These are phyloP conservation scores for Euwallacea fornicatus DNA, from an alignment of 1,140 invertebrate genomes.

Conservation along the genomic window DNA sequence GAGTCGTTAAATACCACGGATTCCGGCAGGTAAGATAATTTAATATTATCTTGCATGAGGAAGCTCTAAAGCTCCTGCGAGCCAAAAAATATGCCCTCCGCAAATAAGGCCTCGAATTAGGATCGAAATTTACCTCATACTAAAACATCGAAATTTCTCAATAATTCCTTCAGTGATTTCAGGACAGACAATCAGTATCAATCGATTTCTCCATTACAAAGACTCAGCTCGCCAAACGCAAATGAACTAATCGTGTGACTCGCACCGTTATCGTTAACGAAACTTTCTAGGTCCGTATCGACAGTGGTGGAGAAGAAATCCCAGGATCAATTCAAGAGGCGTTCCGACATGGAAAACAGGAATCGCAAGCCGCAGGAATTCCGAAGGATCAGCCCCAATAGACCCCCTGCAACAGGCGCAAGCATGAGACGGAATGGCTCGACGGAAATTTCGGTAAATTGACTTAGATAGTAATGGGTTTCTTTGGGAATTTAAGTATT, in stretches of 20 bases:
- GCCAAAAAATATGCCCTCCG: no score
- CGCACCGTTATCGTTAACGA: not conserved
- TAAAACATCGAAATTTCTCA: no score
- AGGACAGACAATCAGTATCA: no score
- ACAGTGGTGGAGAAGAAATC: slow-evolving; percentile 28
- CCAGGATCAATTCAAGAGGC: slow-evolving; percentile 42
- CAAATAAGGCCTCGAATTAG: no score
- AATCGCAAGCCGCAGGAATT: slow-evolving; percentile 49
- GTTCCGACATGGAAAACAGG: slow-evolving; percentile 51
- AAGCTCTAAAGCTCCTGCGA: no score
- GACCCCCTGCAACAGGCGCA: slow-evolving; percentile 41
- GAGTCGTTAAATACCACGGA: slow-evolving; percentile 42
- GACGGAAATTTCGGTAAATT: slow-evolving; percentile 35
- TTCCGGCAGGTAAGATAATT: slow-evolving; percentile 20
- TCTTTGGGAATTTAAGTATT: not conserved
- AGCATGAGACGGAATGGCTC: slow-evolving; percentile 39
- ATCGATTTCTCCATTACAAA: not conserved
- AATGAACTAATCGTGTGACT: slow-evolving; percentile 6
- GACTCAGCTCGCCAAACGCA: not conserved
- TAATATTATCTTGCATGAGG: no score
- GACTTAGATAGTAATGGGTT: slow-evolving; percentile 4
- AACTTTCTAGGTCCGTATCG: slow-evolving; percentile 39
- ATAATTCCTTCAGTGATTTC: no score
- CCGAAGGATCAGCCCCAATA: slow-evolving; percentile 49
- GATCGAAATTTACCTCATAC: no score